Percentiles rank a stretch among this genome's conserved stretches.
These are phyloP conservation scores for Agapornis canus DNA, from an alignment of 2,797 vertebrate genomes.

Conservation along the genomic window DNA sequence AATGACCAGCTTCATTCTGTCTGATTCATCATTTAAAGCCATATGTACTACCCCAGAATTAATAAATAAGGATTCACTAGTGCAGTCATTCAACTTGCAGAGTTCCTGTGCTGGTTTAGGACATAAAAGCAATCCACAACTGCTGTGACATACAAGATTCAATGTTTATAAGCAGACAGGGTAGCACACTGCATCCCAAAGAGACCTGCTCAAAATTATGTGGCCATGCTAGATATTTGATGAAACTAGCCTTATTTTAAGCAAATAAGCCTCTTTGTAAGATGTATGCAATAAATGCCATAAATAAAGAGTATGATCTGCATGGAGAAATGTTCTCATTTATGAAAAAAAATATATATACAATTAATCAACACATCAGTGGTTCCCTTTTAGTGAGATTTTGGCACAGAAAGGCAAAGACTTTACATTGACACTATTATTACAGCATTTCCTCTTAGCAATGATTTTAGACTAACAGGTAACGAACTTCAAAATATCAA, in stretches of 20 bases:
- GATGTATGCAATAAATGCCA: not conserved
- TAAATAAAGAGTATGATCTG: not conserved
- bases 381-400: not conserved
- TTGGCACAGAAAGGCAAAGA: not conserved
- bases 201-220: not conserved
- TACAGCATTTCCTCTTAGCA: not conserved
- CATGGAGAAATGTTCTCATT: not conserved
- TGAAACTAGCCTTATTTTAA: not conserved
- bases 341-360: not conserved
- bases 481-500: not conserved
- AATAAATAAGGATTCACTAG: not conserved
- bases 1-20: slow-evolving; percentile 19
- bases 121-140: not conserved
- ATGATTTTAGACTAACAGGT: not conserved
- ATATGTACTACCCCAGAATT: slow-evolving; percentile 10
- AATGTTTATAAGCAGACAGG: not conserved
- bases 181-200: not conserved
- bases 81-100: not conserved
- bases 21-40: slow-evolving; percentile 34
- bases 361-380: not conserved
- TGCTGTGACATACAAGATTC: not conserved
- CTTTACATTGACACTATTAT: not conserved
- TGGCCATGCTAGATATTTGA: not conserved
- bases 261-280: not conserved
- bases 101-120: not conserved